phyloP scores from a whole-genome alignment of 1,140 invertebrate genomes.

The Diorhabda sublineata region DNA sequence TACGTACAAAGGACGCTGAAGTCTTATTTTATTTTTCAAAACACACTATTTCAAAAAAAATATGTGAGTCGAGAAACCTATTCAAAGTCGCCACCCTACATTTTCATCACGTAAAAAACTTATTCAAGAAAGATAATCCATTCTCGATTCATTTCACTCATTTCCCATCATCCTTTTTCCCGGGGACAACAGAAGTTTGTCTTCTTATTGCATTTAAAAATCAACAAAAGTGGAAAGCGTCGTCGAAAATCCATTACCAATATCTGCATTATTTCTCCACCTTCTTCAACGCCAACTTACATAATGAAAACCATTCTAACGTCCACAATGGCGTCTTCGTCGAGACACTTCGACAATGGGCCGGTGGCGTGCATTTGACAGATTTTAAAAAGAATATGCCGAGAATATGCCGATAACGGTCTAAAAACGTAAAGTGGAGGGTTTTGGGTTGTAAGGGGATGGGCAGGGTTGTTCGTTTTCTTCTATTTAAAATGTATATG shows the following conservation, averaged over 20 bases:
- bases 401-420: slow-evolving; percentile 24
- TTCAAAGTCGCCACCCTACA: too few species aligned
- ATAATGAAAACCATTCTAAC: slow-evolving; percentile 41
- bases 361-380: slow-evolving; percentile 40
- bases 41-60: too few species aligned
- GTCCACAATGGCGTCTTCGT: slow-evolving; percentile 37
- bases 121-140: background rate
- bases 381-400: slow-evolving; percentile 40
- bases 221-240: slow-evolving; percentile 34
- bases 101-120: too few species aligned
- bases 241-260: slow-evolving; percentile 42
- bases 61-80: too few species aligned
- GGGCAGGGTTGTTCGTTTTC: background rate
- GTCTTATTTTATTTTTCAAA: too few species aligned
- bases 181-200: background rate
- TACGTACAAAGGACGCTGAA: too few species aligned
- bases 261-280: slow-evolving; percentile 44
- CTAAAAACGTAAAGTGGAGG: slow-evolving; percentile 14
- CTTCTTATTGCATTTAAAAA: slow-evolving; percentile 30
- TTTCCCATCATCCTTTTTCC: background rate
- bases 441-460: slow-evolving; percentile 1
- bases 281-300: slow-evolving; percentile 41
- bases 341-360: slow-evolving; percentile 40
- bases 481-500: background rate
- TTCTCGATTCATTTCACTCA: background rate